Percentiles rank a stretch among this genome's conserved stretches.
These are phyloP conservation scores for Lissonota sp. DNA, from an alignment of 2,888 invertebrate species.

Conservation along the genomic window DNA sequence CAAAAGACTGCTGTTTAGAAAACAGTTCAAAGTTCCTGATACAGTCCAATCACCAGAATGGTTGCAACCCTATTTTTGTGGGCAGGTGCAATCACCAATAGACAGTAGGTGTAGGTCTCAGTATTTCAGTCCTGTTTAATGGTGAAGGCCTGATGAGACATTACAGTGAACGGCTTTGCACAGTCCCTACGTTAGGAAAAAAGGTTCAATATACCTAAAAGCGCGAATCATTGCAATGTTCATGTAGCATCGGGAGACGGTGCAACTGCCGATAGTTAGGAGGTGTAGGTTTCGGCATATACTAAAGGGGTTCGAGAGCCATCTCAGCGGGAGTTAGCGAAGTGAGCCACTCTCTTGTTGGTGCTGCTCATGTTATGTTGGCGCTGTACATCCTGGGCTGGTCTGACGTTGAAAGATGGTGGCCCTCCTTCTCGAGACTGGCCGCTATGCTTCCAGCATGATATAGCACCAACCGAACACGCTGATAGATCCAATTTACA, in stretches of 20 bases:
- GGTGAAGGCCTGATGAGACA: too few species aligned
- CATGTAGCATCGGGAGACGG: conserved; percentile 5
- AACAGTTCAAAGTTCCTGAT: too few species aligned
- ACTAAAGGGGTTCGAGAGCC: conserved; percentile 42
- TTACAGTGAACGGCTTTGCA: too few species aligned
- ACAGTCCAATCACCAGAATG: too few species aligned
- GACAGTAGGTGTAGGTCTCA: too few species aligned
- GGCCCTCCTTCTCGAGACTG: conserved; percentile 78
- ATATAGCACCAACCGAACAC: conserved; percentile 82
- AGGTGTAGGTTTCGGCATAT: conserved; percentile 23
- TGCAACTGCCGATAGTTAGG: conserved; percentile 32
- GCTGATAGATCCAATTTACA: conserved; percentile 84
- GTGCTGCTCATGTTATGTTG: conserved; percentile 64
- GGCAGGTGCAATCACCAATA: too few species aligned
- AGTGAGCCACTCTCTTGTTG: conserved; percentile 56
- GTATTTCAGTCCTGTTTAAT: too few species aligned
- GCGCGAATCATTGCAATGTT: conserved; percentile 26
- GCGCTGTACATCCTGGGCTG: conserved; percentile 69
- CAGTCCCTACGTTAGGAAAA: too few species aligned
- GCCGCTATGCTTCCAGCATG: conserved; percentile 79
- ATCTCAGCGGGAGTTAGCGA: conserved; percentile 69
- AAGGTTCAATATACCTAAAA: not conserved
- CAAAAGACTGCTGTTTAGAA: too few species aligned
- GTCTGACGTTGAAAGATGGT: conserved; percentile 82
- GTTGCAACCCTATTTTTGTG: too few species aligned